A percentile compares a stretch with the other conserved stretches of the same genome.
Conservation (phyloP, 2,888 invertebrate species). For the Teinopalpus imperialis region DNA sequence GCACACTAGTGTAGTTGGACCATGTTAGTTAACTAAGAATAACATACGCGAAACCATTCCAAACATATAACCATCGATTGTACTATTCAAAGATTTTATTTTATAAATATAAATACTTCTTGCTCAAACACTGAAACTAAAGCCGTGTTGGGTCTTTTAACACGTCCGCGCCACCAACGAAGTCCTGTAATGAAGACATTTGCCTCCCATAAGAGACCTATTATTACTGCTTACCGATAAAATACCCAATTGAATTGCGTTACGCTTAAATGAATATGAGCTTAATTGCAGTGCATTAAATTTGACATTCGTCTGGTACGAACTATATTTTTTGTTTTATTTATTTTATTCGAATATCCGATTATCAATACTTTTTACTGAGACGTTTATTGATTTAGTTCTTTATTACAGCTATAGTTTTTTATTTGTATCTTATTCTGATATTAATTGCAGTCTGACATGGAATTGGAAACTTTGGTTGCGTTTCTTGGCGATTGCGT, state of each 20-base stretch:
- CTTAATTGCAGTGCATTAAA: constrained; percentile 18
- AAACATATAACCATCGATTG: not conserved
- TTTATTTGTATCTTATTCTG: not conserved
- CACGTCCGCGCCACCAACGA: constrained; percentile 58
- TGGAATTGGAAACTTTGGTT: not conserved
- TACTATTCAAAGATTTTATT: not conserved
- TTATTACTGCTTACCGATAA: constrained; percentile 50
- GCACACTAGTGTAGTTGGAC: too few species aligned
- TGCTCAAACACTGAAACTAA: not conserved
- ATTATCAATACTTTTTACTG: constrained; percentile 1
- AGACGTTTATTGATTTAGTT: constrained; percentile 11
- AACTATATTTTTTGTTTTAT: not conserved
- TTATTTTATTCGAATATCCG: constrained; percentile 3
- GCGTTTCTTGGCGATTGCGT: too few species aligned
- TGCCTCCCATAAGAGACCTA: constrained; percentile 52
- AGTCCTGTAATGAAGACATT: constrained; percentile 66
- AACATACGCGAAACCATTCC: not conserved
- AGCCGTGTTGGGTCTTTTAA: constrained; percentile 26
- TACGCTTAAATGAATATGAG: constrained; percentile 26
- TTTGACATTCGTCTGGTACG: not conserved
- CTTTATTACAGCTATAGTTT: constrained; percentile 4
- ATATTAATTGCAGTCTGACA: not conserved
- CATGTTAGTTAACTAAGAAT: not conserved
- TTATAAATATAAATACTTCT: constrained; percentile 7
- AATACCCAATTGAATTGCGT: constrained; percentile 34